These are phyloP conservation scores for Thelaira solivaga DNA, from an alignment of 2,888 invertebrate genomes.

Conservation along the genomic window DNA sequence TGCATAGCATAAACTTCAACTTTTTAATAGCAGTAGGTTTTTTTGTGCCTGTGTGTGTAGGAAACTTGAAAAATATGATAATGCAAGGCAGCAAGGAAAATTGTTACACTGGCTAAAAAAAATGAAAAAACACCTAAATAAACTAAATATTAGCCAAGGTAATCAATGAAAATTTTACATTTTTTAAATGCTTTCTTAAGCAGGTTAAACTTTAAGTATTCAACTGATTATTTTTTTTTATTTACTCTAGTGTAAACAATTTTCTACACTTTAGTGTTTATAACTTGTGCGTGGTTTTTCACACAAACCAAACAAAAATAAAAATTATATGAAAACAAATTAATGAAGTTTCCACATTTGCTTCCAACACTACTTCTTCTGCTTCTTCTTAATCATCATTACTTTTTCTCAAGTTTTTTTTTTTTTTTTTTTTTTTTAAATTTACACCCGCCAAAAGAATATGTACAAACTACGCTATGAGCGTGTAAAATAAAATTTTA, in stretches of 20 bases:
- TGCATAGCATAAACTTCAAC: conserved; percentile 48
- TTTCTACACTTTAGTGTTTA: background rate
- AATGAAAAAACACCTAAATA: too few species aligned
- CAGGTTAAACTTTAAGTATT: too few species aligned
- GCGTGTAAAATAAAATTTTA: too few species aligned
- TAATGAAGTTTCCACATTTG: conserved; percentile 55
- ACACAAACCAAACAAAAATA: conserved; percentile 43
- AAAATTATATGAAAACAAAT: too few species aligned
- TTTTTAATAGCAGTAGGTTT: conserved; percentile 51
- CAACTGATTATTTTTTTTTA: background rate
- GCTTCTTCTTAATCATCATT: conserved; percentile 38
- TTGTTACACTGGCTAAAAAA: background rate
- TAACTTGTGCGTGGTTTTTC: conserved; percentile 43
- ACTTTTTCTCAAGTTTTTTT: conserved; percentile 28
- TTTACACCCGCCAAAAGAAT: conserved; percentile 7
- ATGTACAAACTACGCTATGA: background rate
- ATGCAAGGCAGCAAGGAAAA: conserved; percentile 34
- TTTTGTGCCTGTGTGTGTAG: background rate
- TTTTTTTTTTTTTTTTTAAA: background rate
- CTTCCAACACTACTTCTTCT: conserved; percentile 26
- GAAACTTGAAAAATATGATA: conserved; percentile 54
- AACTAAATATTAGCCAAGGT: too few species aligned
- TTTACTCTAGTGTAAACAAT: conserved; percentile 4
- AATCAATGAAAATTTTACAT: too few species aligned
- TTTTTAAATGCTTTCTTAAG: too few species aligned